Evolutionary conservation across 2,113 vertebrate species (phyloP).

Genomic region (Camelus bactrianus): DNA sequence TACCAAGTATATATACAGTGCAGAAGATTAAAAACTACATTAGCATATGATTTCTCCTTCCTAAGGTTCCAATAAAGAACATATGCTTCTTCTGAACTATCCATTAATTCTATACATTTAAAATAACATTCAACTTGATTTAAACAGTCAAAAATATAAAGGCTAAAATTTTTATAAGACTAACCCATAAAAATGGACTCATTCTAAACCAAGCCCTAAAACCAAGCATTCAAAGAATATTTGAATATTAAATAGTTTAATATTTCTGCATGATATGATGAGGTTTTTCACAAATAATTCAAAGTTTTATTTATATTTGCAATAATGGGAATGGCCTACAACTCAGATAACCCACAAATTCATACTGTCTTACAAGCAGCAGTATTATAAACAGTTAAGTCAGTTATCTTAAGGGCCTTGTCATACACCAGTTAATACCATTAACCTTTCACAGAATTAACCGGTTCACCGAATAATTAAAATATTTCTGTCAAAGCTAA

Average conservation of each 20-base stretch:
- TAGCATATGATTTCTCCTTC: neutral
- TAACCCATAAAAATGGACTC: slow-evolving; percentile 49
- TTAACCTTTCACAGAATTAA: slow-evolving; percentile 46
- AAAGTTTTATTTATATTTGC: slow-evolving; percentile 41
- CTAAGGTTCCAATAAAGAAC: slow-evolving; percentile 39
- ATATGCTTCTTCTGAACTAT: slow-evolving; percentile 19
- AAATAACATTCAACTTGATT: slow-evolving; percentile 53
- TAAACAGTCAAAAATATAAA: slow-evolving; percentile 66
- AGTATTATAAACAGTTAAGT: slow-evolving; percentile 43
- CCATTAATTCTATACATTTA: slow-evolving; percentile 35
- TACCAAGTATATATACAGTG: slow-evolving; percentile 41
- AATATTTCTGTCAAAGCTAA: neutral
- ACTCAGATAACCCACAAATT: slow-evolving; percentile 13
- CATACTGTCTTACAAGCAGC: slow-evolving; percentile 42
- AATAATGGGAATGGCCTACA: slow-evolving; percentile 4
- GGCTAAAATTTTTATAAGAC: slow-evolving; percentile 32
- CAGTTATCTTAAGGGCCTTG: neutral
- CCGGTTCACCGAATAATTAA: slow-evolving; percentile 18
- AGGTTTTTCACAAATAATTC: slow-evolving; percentile 43
- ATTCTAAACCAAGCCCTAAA: slow-evolving; percentile 51
- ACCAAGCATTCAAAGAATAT: slow-evolving; percentile 57
- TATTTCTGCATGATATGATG: neutral
- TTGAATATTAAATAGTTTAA: slow-evolving; percentile 44
- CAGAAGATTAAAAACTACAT: neutral
- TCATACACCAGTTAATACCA: neutral